These are phyloP conservation scores for Dolomedes plantarius DNA, from an alignment of 2,888 invertebrate species.

Conservation along the genomic window DNA sequence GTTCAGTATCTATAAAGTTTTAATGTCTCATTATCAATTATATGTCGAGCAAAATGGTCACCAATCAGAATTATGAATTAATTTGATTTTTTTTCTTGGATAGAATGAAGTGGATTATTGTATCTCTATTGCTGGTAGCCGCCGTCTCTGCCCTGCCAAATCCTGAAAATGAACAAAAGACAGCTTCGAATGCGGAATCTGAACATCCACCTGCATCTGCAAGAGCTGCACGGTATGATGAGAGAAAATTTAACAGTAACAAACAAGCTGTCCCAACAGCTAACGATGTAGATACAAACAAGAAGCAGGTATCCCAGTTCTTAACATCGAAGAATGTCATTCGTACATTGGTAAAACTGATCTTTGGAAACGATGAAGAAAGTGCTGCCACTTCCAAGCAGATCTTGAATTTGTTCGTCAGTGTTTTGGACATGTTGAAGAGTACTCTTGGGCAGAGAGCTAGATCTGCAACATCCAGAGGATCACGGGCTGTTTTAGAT, in stretches of 20 bases:
- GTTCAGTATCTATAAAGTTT: too few species aligned
- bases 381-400: conserved; percentile 74
- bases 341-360: conserved; percentile 73
- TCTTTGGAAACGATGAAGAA: conserved; percentile 74
- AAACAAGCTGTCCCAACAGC: conserved; percentile 49
- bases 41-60: too few species aligned
- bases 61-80: too few species aligned
- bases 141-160: conserved; percentile 47
- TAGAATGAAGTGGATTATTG: conserved; percentile 74
- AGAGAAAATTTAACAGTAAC: conserved; percentile 65
- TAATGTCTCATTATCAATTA: too few species aligned
- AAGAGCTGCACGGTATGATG: conserved; percentile 67
- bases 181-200: background rate
- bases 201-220: background rate
- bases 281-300: conserved; percentile 65
- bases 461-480: conserved; percentile 87
- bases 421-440: conserved; percentile 89
- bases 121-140: conserved; percentile 22
- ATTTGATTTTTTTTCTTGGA: background rate
- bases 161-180: conserved; percentile 25
- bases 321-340: conserved; percentile 73
- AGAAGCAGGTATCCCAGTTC: conserved; percentile 73
- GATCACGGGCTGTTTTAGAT: conserved; percentile 81
- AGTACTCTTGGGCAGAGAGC: conserved; percentile 95
- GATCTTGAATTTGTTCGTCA: conserved; percentile 73